These are phyloP conservation scores for Therioaphis trifolii DNA, from an alignment of 2,888 invertebrate genomes.

Conservation along the genomic window DNA sequence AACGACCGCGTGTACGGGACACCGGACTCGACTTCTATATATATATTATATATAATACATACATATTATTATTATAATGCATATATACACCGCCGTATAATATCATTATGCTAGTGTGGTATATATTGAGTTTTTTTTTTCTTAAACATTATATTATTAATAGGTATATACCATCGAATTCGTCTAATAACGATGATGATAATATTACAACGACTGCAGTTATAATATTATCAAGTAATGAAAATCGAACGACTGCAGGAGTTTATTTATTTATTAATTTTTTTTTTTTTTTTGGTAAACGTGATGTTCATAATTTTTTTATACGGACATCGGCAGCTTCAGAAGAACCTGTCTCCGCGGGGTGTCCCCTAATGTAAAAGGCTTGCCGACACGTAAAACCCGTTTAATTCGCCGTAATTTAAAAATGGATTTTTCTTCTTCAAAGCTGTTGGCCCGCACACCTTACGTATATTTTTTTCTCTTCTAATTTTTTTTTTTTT, in stretches of 20 bases:
- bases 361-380: slow-evolving; percentile 53
- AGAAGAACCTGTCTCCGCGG: slow-evolving; percentile 52
- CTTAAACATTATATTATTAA: neutral
- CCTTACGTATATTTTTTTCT: slow-evolving; percentile 19
- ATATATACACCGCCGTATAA: neutral
- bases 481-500: neutral
- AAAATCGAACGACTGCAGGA: slow-evolving; percentile 40
- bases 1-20: slow-evolving; percentile 23
- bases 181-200: slow-evolving; percentile 17
- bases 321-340: slow-evolving; percentile 53
- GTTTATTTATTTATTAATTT: neutral
- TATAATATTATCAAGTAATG: slow-evolving; percentile 33
- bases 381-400: slow-evolving; percentile 60
- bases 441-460: slow-evolving; percentile 7
- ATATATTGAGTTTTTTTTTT: neutral
- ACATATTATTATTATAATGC: neutral
- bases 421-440: slow-evolving; percentile 56
- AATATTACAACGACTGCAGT: neutral
- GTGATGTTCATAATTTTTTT: slow-evolving; percentile 38
- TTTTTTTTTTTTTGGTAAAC: slow-evolving; percentile 42
- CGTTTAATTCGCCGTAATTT: slow-evolving; percentile 62
- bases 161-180: neutral
- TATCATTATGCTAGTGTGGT: neutral
- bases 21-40: neutral
- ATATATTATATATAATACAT: neutral